A percentile compares a stretch with the other conserved stretches of the same genome.
These are phyloP conservation scores for Pseudochirops cupreus DNA, from an alignment of 2,797 vertebrate genomes.

Conservation along the genomic window DNA sequence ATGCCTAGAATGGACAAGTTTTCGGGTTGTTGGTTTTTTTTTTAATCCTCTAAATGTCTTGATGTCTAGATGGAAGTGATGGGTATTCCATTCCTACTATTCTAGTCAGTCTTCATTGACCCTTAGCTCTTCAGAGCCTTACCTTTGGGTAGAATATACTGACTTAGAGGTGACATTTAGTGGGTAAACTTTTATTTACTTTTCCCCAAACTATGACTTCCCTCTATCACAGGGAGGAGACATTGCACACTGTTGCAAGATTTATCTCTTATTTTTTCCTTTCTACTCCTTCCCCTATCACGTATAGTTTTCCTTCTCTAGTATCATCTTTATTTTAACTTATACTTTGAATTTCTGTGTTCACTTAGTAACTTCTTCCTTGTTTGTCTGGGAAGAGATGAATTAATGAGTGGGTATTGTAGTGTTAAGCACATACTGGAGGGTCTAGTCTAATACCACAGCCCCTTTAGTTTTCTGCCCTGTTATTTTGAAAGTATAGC, in stretches of 20 bases:
- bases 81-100: neutral
- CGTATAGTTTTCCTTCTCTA: neutral
- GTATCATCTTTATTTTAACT: slow-evolving; percentile 35
- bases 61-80: neutral
- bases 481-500: slow-evolving; percentile 25
- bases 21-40: neutral
- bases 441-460: neutral
- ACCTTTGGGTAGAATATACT: neutral
- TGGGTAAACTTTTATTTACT: slow-evolving; percentile 9
- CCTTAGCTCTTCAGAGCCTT: neutral
- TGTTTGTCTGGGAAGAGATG: neutral
- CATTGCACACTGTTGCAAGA: neutral
- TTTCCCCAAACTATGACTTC: neutral
- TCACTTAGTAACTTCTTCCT: neutral
- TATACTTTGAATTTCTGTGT: slow-evolving; percentile 39
- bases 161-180: neutral
- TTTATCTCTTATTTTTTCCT: neutral
- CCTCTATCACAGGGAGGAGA: neutral
- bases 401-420: neutral
- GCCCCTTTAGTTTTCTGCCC: neutral
- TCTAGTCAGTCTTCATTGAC: slow-evolving; percentile 6
- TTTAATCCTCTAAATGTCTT: neutral
- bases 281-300: neutral
- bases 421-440: neutral
- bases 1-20: neutral